A percentile compares a stretch with the other conserved stretches of the same genome.
Conservation (phyloP, 2,797 vertebrate species). For the Onychomys leucogaster region DNA sequence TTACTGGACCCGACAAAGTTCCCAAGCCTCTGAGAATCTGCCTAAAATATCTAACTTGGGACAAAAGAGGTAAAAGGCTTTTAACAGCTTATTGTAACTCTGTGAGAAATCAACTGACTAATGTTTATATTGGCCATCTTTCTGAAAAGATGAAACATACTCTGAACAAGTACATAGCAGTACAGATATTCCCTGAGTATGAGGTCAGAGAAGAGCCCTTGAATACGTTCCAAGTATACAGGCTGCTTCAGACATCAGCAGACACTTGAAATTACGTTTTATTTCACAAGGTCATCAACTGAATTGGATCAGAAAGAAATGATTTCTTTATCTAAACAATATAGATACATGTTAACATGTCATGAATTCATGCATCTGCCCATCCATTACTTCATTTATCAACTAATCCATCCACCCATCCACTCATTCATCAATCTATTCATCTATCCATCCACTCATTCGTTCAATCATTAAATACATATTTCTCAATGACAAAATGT, state of each 20-base stretch:
- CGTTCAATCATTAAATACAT: not conserved
- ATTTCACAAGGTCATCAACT: slow-evolving; percentile 70
- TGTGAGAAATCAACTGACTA: slow-evolving; percentile 75
- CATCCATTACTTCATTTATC: not conserved
- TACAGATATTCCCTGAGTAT: slow-evolving; percentile 59
- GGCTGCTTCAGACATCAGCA: slow-evolving; percentile 63
- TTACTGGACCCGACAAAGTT: slow-evolving; percentile 54
- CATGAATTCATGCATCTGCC: slow-evolving; percentile 4
- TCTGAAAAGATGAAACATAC: slow-evolving; percentile 81
- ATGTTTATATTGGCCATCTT: slow-evolving; percentile 76
- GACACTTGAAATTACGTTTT: slow-evolving; percentile 77
- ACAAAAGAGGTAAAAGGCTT: slow-evolving; percentile 74
- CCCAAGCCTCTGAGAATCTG: slow-evolving; percentile 54
- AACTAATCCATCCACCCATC: not conserved
- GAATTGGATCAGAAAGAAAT: slow-evolving; percentile 79
- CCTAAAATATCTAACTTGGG: slow-evolving; percentile 61
- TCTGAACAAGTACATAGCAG: slow-evolving; percentile 71
- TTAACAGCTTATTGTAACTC: slow-evolving; percentile 82
- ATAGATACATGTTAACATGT: slow-evolving; percentile 68
- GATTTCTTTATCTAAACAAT: slow-evolving; percentile 77
- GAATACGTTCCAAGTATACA: slow-evolving; percentile 62
- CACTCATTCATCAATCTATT: not conserved
- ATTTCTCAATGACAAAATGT: not conserved
- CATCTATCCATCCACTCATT: not conserved
- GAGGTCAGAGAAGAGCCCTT: slow-evolving; percentile 66